A percentile compares a stretch with the other conserved stretches of the same genome.
Evolutionary conservation across 1,140 invertebrate genomes (phyloP).

Genomic region (Steinernema feltiae): DNA sequence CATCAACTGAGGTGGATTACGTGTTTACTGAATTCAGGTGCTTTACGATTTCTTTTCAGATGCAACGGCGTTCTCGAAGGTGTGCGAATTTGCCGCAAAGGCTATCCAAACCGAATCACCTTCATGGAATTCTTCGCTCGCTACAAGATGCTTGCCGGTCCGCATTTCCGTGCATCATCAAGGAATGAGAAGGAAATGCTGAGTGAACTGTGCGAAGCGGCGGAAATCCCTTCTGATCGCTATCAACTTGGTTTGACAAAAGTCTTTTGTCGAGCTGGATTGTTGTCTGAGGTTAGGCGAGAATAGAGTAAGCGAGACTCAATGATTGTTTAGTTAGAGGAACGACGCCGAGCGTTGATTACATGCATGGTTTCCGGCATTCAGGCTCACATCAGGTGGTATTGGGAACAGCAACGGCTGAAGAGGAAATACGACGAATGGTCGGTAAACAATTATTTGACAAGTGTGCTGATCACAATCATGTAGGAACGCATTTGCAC

Average conservation of each 20-base stretch:
- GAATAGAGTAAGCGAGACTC: neutral
- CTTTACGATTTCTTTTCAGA: conserved; percentile 61
- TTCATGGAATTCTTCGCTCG: conserved; percentile 81
- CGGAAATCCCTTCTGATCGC: conserved; percentile 27
- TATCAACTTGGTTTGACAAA: conserved; percentile 46
- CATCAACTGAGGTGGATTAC: conserved; percentile 83
- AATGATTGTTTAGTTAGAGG: conserved; percentile 35
- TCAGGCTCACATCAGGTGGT: conserved; percentile 49
- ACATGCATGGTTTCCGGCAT: conserved; percentile 29
- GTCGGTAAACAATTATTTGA: conserved; percentile 32
- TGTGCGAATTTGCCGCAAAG: conserved; percentile 84
- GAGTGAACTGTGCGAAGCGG: conserved; percentile 25
- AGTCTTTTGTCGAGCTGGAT: conserved; percentile 51
- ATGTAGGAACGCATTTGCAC: conserved; percentile 40
- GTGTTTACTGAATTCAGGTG: conserved; percentile 64
- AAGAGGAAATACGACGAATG: conserved; percentile 35
- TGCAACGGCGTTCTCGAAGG: conserved; percentile 83
- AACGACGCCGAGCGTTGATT: conserved; percentile 33
- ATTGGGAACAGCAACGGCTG: conserved; percentile 16
- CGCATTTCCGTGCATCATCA: neutral
- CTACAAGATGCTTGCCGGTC: conserved; percentile 51
- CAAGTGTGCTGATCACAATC: neutral
- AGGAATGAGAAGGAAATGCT: conserved; percentile 15
- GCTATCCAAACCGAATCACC: conserved; percentile 85
- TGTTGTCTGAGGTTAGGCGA: conserved; percentile 43